Conservation (phyloP, 2,113 vertebrate species). For the Geococcyx californianus region DNA sequence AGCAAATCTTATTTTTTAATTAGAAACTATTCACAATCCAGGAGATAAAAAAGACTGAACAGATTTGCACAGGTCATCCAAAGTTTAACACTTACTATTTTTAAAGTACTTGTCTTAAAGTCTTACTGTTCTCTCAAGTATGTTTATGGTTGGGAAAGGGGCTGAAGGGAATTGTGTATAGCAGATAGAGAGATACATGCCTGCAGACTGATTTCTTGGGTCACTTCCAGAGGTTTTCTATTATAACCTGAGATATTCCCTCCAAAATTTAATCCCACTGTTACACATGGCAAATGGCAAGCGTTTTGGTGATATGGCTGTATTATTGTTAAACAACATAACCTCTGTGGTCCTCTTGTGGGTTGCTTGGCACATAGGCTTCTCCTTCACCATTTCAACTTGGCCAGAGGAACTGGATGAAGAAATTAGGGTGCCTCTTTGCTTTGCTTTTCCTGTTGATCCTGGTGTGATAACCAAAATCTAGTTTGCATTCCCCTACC, state of each 20-base stretch:
- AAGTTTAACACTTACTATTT: not conserved
- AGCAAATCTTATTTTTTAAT: not conserved
- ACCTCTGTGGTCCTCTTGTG: accelerated
- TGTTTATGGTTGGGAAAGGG: not conserved
- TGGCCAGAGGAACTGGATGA: not conserved
- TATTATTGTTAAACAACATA: not conserved
- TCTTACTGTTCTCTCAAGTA: not conserved
- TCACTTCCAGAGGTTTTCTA: not conserved
- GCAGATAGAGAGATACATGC: not conserved
- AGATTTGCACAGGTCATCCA: not conserved
- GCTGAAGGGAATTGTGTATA: not conserved
- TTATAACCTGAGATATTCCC: not conserved
- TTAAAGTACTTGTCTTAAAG: not conserved
- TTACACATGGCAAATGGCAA: not conserved
- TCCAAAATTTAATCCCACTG: not conserved
- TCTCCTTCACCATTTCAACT: not conserved
- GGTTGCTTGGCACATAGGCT: accelerated
- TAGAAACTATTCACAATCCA: not conserved
- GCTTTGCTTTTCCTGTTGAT: not conserved
- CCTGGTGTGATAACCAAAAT: not conserved
- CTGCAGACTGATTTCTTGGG: not conserved
- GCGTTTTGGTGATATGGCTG: not conserved
- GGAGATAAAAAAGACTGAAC: not conserved
- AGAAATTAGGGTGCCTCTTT: not conserved
- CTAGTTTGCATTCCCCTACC: not conserved